Percentiles rank a stretch among this genome's conserved stretches.
Evolutionary conservation across 2,113 vertebrate species (phyloP).

Genomic region (Ailuropoda melanoleuca): DNA sequence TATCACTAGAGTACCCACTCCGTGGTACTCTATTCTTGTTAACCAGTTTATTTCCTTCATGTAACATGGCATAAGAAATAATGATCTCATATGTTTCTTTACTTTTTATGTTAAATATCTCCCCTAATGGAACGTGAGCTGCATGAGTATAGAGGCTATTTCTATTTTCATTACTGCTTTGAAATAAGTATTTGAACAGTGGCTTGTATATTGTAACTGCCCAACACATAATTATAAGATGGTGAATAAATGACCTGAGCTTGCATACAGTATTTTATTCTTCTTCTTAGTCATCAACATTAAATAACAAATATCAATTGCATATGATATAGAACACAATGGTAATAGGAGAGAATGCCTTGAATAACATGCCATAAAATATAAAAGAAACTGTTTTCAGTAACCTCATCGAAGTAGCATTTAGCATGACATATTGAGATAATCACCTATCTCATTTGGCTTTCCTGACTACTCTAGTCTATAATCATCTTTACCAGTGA

Average conservation of each 20-base stretch:
- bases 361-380: background rate
- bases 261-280: background rate
- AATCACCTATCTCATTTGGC: background rate
- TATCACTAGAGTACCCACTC: background rate
- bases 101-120: background rate
- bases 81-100: background rate
- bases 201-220: background rate
- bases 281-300: background rate
- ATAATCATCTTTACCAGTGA: background rate
- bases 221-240: background rate
- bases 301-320: background rate
- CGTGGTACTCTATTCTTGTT: background rate
- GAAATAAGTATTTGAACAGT: background rate
- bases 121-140: rapidly evolving
- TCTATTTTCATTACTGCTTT: background rate
- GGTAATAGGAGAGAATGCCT: background rate
- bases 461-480: background rate
- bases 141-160: background rate
- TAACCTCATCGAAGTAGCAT: background rate
- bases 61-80: background rate
- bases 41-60: background rate
- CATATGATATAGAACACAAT: background rate
- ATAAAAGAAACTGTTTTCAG: background rate
- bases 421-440: background rate
- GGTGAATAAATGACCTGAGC: background rate